phyloP scores from a whole-genome alignment of 2,113 vertebrate genomes.

The Terrapene triunguis region DNA sequence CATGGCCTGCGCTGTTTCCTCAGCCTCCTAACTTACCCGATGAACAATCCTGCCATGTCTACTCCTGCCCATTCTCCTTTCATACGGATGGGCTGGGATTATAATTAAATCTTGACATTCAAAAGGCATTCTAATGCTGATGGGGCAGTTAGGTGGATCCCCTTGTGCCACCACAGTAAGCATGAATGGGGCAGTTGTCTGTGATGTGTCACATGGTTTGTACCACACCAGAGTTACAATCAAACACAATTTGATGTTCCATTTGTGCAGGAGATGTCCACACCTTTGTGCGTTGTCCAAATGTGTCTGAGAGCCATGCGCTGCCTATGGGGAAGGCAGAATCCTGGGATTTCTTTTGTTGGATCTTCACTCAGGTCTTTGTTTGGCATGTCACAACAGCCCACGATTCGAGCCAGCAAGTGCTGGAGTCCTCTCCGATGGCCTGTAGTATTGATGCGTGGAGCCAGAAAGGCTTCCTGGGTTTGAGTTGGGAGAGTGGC shows the following conservation, averaged over 20 bases:
- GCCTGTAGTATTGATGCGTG: neutral
- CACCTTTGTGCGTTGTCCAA: neutral
- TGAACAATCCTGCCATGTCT: neutral
- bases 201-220: neutral
- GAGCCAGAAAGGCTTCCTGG: neutral
- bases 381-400: neutral
- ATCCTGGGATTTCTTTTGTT: neutral
- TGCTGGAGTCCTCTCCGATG: neutral
- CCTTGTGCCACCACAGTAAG: neutral
- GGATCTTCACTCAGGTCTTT: neutral
- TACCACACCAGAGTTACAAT: neutral
- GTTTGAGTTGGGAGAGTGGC: neutral
- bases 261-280: neutral
- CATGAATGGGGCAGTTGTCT: neutral
- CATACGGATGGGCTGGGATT: neutral
- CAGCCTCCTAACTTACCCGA: neutral
- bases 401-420: neutral
- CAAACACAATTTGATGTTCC: neutral
- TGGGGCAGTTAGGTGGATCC: neutral
- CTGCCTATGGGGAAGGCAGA: neutral
- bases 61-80: slow-evolving; percentile 8
- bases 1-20: neutral
- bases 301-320: neutral
- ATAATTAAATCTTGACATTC: neutral
- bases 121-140: neutral